Percentiles rank a stretch among this genome's conserved stretches.
These are phyloP conservation scores for Labeo calbasu DNA, from an alignment of 2,797 vertebrate genomes.

Conservation along the genomic window DNA sequence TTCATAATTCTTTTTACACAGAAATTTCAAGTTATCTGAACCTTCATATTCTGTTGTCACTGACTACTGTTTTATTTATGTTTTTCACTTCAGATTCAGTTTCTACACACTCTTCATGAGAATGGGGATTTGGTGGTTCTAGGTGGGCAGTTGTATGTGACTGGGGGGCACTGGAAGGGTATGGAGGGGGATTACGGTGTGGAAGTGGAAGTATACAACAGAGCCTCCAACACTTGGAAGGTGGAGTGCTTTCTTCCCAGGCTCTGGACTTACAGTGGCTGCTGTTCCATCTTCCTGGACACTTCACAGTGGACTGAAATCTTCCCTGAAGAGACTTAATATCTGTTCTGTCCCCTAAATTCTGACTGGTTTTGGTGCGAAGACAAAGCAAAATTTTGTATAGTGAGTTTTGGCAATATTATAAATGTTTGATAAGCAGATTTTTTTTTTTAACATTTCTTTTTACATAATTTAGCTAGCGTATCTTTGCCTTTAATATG, in stretches of 20 bases:
- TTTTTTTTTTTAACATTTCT: not conserved
- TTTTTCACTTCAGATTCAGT: conserved; percentile 83
- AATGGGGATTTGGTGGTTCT: conserved; percentile 89
- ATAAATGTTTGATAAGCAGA: not conserved
- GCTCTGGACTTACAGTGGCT: conserved; percentile 93
- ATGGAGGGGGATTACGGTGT: conserved; percentile 95
- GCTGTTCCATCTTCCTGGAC: conserved; percentile 89
- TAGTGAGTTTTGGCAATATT: not conserved
- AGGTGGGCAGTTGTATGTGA: conserved; percentile 83
- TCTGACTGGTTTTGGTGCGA: not conserved
- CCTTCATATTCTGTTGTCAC: not conserved
- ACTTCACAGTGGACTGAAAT: conserved; percentile 84
- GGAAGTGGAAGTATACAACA: conserved; percentile 92
- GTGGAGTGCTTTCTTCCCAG: conserved; percentile 86
- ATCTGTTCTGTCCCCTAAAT: not conserved
- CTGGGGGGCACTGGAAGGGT: conserved; percentile 95
- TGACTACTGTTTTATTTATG: not conserved
- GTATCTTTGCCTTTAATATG: conserved; percentile 31
- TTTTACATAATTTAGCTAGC: not conserved
- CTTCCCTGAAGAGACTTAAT: conserved; percentile 75
- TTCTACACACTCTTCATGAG: conserved; percentile 94
- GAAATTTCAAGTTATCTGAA: not conserved
- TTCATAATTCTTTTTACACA: not conserved
- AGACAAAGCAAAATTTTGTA: not conserved
- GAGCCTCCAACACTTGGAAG: conserved; percentile 81